Evolutionary conservation across 2,797 vertebrate genomes (phyloP).

Genomic region (Cephalopachus bancanus): DNA sequence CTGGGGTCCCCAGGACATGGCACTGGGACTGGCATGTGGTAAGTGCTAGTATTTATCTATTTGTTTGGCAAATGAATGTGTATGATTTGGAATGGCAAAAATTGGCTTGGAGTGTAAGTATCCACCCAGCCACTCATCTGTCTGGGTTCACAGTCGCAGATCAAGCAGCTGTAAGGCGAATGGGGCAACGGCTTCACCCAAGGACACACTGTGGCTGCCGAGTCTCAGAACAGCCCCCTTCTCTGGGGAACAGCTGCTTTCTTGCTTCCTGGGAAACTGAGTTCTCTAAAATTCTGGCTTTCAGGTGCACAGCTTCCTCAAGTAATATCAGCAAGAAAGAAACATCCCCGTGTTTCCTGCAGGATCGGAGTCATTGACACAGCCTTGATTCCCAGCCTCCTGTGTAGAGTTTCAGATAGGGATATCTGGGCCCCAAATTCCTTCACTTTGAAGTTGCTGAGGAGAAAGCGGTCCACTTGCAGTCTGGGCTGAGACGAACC

Average conservation of each 20-base stretch:
- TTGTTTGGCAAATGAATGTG: neutral
- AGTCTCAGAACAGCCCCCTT: neutral
- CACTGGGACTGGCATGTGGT: neutral
- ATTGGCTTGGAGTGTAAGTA: neutral
- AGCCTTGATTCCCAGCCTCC: neutral
- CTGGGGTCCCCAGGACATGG: neutral
- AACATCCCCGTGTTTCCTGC: neutral
- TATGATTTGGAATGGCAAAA: neutral
- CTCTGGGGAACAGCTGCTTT: neutral
- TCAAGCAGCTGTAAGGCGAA: neutral
- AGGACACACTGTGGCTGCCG: neutral
- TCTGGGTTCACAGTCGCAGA: neutral
- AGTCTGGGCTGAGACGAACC: neutral
- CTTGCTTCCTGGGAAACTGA: neutral
- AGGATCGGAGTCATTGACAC: neutral
- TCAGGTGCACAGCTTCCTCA: neutral
- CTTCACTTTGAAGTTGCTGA: neutral
- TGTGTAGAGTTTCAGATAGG: too few species aligned
- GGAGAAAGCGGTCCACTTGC: neutral
- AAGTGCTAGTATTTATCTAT: neutral
- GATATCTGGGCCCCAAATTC: too few species aligned
- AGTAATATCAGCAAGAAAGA: neutral
- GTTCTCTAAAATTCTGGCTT: neutral
- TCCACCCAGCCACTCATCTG: rapidly evolving
- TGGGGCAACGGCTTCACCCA: neutral